These are phyloP conservation scores for Drosophila ercepeae DNA, from an alignment of 1,140 invertebrate species.

Conservation along the genomic window DNA sequence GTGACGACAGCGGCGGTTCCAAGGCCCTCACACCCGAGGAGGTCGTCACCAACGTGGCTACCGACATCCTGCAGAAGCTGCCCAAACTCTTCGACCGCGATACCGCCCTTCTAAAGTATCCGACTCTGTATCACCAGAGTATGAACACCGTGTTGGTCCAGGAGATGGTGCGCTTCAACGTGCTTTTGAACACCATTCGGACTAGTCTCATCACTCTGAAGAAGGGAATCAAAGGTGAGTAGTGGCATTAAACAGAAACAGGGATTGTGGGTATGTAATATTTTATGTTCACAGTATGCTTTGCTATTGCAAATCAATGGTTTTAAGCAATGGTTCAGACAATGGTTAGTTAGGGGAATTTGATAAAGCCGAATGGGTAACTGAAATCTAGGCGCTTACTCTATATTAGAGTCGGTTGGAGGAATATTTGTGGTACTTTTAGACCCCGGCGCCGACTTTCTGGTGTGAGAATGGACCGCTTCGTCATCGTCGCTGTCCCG, in stretches of 20 bases:
- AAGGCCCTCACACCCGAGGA: constrained; percentile 86
- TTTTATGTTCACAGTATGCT: not conserved
- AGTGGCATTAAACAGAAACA: not conserved
- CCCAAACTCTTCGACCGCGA: constrained; percentile 90
- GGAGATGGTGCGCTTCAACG: constrained; percentile 96
- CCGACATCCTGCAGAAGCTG: constrained; percentile 89
- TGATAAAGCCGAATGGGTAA: not conserved
- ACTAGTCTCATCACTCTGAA: constrained; percentile 91
- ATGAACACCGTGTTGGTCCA: constrained; percentile 92
- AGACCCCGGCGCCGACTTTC: no score
- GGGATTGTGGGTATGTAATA: no score
- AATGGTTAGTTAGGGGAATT: not conserved
- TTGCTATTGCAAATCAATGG: not conserved
- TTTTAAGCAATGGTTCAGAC: not conserved
- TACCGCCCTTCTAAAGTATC: constrained; percentile 88
- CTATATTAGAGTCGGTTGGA: no score
- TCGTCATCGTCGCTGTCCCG: not conserved
- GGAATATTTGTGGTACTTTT: not conserved
- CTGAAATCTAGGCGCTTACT: not conserved
- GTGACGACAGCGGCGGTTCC: constrained; percentile 66
- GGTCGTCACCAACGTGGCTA: constrained; percentile 88
- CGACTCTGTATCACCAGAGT: constrained; percentile 92
- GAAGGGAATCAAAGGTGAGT: constrained; percentile 94
- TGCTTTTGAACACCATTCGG: constrained; percentile 89
- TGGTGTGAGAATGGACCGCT: no score